phyloP scores from a whole-genome alignment of 2,888 invertebrate species.

The Punctoribates punctum region DNA sequence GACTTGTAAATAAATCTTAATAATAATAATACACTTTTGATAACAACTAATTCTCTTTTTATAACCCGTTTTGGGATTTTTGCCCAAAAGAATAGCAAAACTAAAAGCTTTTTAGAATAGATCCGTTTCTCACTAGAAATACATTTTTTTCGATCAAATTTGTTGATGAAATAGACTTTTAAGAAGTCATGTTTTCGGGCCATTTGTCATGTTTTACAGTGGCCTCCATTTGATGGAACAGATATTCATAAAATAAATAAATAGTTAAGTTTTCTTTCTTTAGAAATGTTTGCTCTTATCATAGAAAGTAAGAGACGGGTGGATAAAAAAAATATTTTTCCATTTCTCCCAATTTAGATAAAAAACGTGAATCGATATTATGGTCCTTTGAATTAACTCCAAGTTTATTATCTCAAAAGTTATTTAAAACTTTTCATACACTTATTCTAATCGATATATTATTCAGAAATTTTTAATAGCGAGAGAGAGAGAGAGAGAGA shows the following conservation, averaged over 20 bases:
- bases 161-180: background rate
- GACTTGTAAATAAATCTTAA: too few relatives aligned
- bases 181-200: slow-evolving; percentile 29
- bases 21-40: too few relatives aligned
- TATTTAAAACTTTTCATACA: background rate
- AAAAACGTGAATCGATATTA: slow-evolving; percentile 6
- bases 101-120: too few relatives aligned
- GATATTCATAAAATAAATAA: background rate
- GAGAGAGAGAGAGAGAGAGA: too few relatives aligned
- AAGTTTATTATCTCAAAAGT: background rate
- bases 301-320: background rate
- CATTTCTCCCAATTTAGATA: background rate
- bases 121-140: too few relatives aligned
- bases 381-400: background rate
- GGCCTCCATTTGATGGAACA: slow-evolving; percentile 23
- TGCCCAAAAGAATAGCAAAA: too few relatives aligned
- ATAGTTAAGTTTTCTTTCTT: background rate
- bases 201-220: slow-evolving; percentile 30
- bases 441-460: background rate
- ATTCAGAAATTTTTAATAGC: background rate
- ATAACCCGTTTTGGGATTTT: too few relatives aligned
- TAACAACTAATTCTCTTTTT: too few relatives aligned
- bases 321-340: background rate
- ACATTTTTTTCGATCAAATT: too few relatives aligned
- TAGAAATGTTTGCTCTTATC: background rate